These are phyloP conservation scores for Cordilura impudica DNA, from an alignment of 2,888 invertebrate genomes.

Conservation along the genomic window DNA sequence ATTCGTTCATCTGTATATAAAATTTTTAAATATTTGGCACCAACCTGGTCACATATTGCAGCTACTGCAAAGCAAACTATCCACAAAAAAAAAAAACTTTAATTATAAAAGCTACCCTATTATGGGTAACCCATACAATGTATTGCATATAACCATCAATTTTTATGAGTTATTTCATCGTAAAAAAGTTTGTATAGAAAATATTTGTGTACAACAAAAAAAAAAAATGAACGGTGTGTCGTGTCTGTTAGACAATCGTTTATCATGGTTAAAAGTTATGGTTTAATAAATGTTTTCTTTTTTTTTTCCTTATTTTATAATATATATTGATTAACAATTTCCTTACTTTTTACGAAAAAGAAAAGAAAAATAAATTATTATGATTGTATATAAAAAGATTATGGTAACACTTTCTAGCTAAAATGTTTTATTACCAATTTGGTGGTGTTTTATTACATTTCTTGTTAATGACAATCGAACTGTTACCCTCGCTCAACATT, in stretches of 20 bases:
- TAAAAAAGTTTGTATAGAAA: constrained; percentile 7
- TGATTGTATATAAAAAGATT: too few species aligned
- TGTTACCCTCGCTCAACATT: too few species aligned
- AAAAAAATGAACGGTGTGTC: too few species aligned
- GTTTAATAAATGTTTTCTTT: neutral
- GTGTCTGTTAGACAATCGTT: neutral
- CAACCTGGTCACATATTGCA: too few species aligned
- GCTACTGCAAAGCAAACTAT: too few species aligned
- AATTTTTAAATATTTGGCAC: too few species aligned
- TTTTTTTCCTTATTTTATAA: constrained; percentile 8
- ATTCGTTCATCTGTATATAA: too few species aligned
- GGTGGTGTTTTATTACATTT: too few species aligned
- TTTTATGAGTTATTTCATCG: constrained; percentile 34
- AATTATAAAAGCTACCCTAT: neutral
- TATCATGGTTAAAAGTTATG: neutral
- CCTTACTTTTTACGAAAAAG: neutral
- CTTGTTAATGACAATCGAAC: too few species aligned
- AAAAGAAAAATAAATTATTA: too few species aligned
- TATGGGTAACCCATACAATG: neutral
- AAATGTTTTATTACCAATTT: too few species aligned
- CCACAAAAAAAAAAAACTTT: constrained; percentile 9
- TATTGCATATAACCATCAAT: constrained; percentile 37
- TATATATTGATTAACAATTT: constrained; percentile 34
- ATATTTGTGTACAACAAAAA: neutral
- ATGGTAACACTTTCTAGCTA: too few species aligned